These are phyloP conservation scores for Colinus virginianus DNA, from an alignment of 2,113 vertebrate species.

Conservation along the genomic window DNA sequence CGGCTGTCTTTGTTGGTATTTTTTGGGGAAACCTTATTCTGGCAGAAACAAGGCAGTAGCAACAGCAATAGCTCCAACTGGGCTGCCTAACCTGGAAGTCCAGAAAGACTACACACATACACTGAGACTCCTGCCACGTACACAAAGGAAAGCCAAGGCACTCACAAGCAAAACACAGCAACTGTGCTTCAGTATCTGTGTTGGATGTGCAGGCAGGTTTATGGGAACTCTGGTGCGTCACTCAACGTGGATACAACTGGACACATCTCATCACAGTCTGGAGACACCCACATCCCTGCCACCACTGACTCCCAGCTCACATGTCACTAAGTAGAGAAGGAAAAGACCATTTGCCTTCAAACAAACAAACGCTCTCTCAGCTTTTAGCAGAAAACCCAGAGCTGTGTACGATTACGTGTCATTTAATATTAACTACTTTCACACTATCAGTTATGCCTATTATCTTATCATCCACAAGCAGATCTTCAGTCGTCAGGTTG, in stretches of 20 bases:
- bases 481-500: neutral
- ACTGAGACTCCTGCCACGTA: neutral
- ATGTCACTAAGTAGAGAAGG: neutral
- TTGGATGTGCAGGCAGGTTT: neutral
- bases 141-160: neutral
- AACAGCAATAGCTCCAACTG: accelerated
- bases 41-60: neutral
- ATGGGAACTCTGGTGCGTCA: neutral
- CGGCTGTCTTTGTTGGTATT: neutral
- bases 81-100: neutral
- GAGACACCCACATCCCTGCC: neutral
- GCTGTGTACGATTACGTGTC: neutral
- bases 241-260: neutral
- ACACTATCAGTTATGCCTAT: neutral
- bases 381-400: neutral
- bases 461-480: neutral
- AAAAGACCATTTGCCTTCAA: neutral
- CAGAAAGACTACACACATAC: neutral
- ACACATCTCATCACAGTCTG: neutral
- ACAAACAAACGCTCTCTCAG: neutral
- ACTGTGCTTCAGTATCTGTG: neutral
- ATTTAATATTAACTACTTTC: neutral
- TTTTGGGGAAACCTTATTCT: neutral
- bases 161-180: neutral
- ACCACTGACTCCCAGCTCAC: neutral